Conservation (phyloP, 2,888 invertebrate species). For the Ptilodon capucinus region DNA sequence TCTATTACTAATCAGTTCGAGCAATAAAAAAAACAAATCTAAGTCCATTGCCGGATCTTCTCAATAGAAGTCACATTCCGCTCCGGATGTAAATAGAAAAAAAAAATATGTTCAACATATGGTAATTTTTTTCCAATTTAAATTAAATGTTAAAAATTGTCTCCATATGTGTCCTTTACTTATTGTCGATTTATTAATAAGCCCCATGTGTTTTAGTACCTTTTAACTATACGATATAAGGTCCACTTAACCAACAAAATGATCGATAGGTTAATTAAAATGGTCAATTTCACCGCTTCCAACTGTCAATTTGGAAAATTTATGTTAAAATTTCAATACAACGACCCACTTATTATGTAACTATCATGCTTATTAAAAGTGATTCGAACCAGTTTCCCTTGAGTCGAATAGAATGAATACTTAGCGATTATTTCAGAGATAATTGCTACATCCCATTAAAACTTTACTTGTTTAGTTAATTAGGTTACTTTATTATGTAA, state of each 20-base stretch:
- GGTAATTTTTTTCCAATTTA: too few species aligned
- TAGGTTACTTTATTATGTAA: neutral
- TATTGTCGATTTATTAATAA: too few species aligned
- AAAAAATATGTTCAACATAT: too few species aligned
- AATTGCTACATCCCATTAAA: neutral
- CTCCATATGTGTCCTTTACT: too few species aligned
- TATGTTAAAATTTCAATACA: neutral
- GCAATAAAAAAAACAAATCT: too few species aligned
- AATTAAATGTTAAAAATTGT: too few species aligned
- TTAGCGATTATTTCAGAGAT: neutral
- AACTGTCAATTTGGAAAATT: neutral
- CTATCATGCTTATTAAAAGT: neutral
- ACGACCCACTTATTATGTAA: neutral
- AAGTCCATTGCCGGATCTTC: too few species aligned
- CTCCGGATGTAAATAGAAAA: too few species aligned
- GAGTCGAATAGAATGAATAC: neutral
- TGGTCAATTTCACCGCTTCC: neutral
- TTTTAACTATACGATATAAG: neutral
- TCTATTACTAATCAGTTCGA: too few species aligned
- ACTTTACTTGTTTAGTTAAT: neutral
- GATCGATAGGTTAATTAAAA: neutral
- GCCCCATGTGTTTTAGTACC: too few species aligned
- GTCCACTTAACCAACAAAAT: neutral
- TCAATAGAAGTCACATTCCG: too few species aligned
- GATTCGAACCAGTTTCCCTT: neutral